Evolutionary conservation across 2,888 invertebrate genomes (phyloP).

Genomic region (Prenolepis imparis): DNA sequence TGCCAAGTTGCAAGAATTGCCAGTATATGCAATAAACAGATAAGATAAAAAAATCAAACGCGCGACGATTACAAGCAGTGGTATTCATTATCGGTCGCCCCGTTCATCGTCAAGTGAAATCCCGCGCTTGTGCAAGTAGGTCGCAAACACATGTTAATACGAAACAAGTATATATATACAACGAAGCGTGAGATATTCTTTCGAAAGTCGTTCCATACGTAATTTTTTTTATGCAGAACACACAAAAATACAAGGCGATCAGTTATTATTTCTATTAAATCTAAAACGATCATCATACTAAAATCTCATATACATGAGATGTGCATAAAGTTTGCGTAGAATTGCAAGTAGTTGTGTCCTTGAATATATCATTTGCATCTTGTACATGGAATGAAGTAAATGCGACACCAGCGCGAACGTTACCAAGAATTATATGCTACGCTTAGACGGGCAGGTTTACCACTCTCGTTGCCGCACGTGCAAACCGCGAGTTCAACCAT

Average conservation of each 20-base stretch:
- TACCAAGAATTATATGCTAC: slow-evolving; percentile 12
- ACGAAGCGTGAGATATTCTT: slow-evolving; percentile 33
- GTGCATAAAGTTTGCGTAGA: background rate
- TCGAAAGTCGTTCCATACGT: slow-evolving; percentile 4
- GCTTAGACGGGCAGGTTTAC: background rate
- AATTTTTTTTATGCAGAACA: background rate
- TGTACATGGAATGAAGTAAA: slow-evolving; percentile 2
- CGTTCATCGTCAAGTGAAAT: slow-evolving; percentile 57
- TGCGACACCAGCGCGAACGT: background rate
- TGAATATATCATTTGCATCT: slow-evolving; percentile 21
- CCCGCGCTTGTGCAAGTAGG: slow-evolving; percentile 50
- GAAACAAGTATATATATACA: slow-evolving; percentile 23
- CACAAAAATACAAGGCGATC: slow-evolving; percentile 6
- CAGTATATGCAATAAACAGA: slow-evolving; percentile 6
- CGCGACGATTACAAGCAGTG: background rate
- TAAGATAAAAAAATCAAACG: slow-evolving; percentile 52
- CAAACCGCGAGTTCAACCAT: background rate
- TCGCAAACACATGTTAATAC: slow-evolving; percentile 54
- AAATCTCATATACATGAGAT: background rate
- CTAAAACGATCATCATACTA: background rate
- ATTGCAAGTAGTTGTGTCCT: slow-evolving; percentile 5
- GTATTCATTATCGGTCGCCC: slow-evolving; percentile 37
- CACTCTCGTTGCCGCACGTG: background rate
- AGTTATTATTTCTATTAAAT: background rate
- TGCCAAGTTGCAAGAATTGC: background rate